phyloP scores from a whole-genome alignment of 2,797 vertebrate genomes.

The Mareca penelope region DNA sequence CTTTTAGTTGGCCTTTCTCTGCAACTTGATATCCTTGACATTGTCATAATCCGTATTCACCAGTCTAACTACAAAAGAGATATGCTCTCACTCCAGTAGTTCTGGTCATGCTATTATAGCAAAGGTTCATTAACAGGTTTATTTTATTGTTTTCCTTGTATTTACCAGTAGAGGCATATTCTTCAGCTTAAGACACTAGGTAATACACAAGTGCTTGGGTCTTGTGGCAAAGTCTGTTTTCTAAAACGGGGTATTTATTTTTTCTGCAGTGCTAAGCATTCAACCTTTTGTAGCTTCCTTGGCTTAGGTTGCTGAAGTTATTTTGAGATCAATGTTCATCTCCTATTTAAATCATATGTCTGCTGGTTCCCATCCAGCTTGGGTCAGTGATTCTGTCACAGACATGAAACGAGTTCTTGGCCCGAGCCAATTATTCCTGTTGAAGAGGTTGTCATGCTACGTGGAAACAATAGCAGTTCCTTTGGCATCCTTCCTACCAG shows the following conservation, averaged over 20 bases:
- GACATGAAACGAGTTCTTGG: slow-evolving; percentile 8
- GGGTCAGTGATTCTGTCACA: slow-evolving; percentile 39
- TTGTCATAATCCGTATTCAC: slow-evolving; percentile 4
- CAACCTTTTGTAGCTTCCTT: background rate
- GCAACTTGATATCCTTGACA: slow-evolving; percentile 36
- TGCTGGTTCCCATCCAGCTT: slow-evolving; percentile 33
- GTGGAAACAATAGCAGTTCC: background rate
- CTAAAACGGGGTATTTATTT: slow-evolving; percentile 32
- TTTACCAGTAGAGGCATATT: background rate
- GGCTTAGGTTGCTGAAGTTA: slow-evolving; percentile 18
- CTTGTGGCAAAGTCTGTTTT: background rate
- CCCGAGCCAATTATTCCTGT: background rate
- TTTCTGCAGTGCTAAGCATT: slow-evolving; percentile 33
- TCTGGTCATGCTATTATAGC: background rate
- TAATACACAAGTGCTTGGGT: background rate
- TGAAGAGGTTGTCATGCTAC: slow-evolving; percentile 21
- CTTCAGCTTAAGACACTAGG: background rate
- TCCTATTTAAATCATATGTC: slow-evolving; percentile 46
- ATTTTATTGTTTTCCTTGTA: background rate
- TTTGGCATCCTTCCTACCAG: background rate
- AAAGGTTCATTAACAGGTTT: background rate
- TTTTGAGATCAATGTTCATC: slow-evolving; percentile 48
- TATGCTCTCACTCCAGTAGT: slow-evolving; percentile 27
- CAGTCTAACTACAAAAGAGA: background rate
- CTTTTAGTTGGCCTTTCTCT: background rate